Evolutionary conservation across 2,113 vertebrate genomes (phyloP).

Genomic region (Crotalus horridus): DNA sequence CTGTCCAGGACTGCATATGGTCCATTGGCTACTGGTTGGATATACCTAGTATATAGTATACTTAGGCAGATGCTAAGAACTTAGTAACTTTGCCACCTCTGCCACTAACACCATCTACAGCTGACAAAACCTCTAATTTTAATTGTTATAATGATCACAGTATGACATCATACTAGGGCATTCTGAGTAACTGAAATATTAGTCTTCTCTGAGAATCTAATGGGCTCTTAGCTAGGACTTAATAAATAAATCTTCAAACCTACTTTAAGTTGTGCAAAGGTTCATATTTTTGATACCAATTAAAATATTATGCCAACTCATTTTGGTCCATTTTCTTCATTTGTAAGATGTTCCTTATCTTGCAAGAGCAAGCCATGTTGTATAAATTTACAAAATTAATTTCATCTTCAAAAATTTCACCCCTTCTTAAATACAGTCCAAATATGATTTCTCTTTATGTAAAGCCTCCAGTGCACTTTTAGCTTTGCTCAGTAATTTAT

Average conservation of each 20-base stretch:
- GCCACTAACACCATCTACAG: neutral
- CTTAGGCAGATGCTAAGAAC: neutral
- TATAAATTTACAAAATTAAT: neutral
- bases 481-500: constrained; percentile 44
- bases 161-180: neutral
- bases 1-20: neutral
- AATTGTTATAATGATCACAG: neutral
- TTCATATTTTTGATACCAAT: neutral
- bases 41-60: neutral
- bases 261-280: neutral
- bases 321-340: neutral
- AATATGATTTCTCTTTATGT: constrained; percentile 21
- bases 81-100: neutral
- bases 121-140: neutral
- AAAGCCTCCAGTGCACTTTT: neutral
- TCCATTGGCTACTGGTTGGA: neutral
- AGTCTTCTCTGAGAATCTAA: neutral
- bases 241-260: neutral
- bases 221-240: neutral
- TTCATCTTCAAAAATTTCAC: neutral
- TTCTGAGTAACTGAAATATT: neutral
- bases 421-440: neutral
- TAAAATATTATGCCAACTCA: neutral
- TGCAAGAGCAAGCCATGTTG: neutral
- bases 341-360: neutral